A percentile compares a stretch with the other conserved stretches of the same genome.
phyloP scores from a whole-genome alignment of 1,140 invertebrate species.

The Gerris buenoi region DNA sequence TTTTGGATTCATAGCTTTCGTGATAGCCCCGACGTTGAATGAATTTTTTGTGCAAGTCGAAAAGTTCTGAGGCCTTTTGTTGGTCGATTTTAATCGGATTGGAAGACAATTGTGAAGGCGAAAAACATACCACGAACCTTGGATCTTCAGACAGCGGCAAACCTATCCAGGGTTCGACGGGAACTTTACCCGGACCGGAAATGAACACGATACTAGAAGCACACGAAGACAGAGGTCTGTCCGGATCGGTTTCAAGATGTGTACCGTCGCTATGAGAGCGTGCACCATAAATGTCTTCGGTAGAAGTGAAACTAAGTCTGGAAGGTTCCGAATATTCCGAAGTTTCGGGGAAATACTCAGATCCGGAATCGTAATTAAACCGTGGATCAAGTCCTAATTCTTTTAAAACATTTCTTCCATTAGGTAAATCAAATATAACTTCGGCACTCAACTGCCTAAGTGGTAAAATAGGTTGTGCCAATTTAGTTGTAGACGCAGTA shows the following conservation, averaged over 20 bases:
- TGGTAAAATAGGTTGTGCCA: neutral
- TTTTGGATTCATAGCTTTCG: conserved; percentile 26
- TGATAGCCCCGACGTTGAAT: conserved; percentile 42
- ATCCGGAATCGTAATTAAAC: conserved; percentile 7
- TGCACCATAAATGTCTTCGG: conserved; percentile 3
- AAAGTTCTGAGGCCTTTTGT: conserved; percentile 39
- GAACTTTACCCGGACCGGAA: conserved; percentile 2
- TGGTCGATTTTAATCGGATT: conserved; percentile 30
- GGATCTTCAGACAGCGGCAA: conserved; percentile 32
- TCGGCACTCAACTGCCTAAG: conserved; percentile 6
- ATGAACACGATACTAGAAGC: conserved; percentile 10
- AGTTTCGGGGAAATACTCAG: conserved; percentile 5
- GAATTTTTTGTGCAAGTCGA: conserved; percentile 52
- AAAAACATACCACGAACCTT: conserved; percentile 45
- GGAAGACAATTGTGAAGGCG: conserved; percentile 46
- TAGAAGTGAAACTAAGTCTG: neutral
- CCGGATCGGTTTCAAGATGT: conserved; percentile 8
- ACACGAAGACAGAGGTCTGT: neutral
- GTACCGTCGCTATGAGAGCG: neutral
- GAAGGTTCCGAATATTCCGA: conserved; percentile 9
- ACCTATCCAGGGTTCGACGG: conserved; percentile 14
- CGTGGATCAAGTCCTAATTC: conserved; percentile 6
- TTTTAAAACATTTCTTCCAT: conserved; percentile 2
- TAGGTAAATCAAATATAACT: conserved; percentile 3
- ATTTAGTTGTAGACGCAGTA: neutral